Base-by-base conservation (phyloP, 2,797 vertebrate genomes). In the Pseudomugil tenellus region DNA sequence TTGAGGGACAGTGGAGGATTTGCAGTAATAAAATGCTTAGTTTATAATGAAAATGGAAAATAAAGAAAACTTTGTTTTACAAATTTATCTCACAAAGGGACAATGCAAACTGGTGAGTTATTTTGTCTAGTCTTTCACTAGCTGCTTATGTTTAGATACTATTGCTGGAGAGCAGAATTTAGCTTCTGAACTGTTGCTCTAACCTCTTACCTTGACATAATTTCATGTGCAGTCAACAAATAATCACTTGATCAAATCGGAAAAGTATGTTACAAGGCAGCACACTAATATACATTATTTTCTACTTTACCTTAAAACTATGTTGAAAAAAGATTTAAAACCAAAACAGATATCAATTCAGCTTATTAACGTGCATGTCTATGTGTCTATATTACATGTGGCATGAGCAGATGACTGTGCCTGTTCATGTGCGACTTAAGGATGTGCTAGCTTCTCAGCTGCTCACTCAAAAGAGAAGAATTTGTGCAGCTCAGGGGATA, bases 401-500 rank as follows among this genome's bases (percentile, higher is more conserved):
- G 69, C 61, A 62, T 60, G 46, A 32, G 62, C 11, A 23, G 7
- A 29, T 60, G 31, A 65, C 68, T 73, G 58, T 69, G 65, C 76
- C 43, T 71, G 34, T 71, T 46, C 57, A 67, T 68, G 63, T 67
- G 70, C 67, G 66, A 87, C 73, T 68, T 64, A 64, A 67, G 67
- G 62, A 43, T 73, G 28, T 71, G 68, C 57, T 57, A 71, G 75
- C 63, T 61, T 76, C 68, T 53, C 17, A 37, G 53, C 68, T 74
- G 48, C 66, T 66, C 35, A 88, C 86, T 88, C 90, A 81, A 89
- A 90, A 89, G 86, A 78, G 75, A 69, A 74, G 67, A 66, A 52
- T 56, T 61, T 65, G 64, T 76, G 72, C 52, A 19, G 53, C 85
- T 79, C 88, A 85, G 75, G 64, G 61, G 77, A 70, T 80, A 76